Evolutionary conservation across 2,797 vertebrate genomes (phyloP), one percentile per base, ranked within the genome.

Genomic region (Hafferia zeledoni): DNA sequence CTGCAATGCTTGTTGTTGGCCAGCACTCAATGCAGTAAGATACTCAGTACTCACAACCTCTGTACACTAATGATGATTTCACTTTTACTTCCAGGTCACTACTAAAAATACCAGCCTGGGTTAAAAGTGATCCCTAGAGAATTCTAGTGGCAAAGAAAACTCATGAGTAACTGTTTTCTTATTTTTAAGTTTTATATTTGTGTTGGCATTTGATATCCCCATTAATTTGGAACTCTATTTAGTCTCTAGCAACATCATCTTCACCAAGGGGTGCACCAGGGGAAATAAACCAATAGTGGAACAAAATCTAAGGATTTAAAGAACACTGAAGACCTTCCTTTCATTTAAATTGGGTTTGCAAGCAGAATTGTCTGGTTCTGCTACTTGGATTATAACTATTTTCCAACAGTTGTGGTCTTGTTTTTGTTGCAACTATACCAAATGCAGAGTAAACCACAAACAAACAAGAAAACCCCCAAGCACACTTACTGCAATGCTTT

Each of bases 31-130:
- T 30, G 76, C 9, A 56, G 30, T 14, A 44, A 43, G 13, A 57
- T 41, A 52, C 22, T 52, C 37, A 56, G 37, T 24, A 46, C 60
- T 80, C 31, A 8, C 2, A 14, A 69, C 37, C 19, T 47, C 43
- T 52, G 47, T 41, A 44, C 0, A 0, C 39, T 20, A 47, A 9
- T 19, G 11, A 57, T 31, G 37, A 47, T n/a, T 63, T 64, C 37
- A 90, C 27, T 28, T 13, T 17, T 6, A 30, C 17, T 59, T 76
- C 53, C 44, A 55, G 44, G n/a, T 67, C 53, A 71, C 46, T 50
- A 39, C 24, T 86, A 27, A 68, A 72, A 68, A 76, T 41, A 78
- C 11, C 52, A 74, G 10, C 20, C 43, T 17, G 25, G 23, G 39
- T 53, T 88, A 85, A 63, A 95, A 55, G 30, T 4, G 9, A 64